phyloP scores from a whole-genome alignment of 2,113 vertebrate genomes.

The Burhinus bistriatus region DNA sequence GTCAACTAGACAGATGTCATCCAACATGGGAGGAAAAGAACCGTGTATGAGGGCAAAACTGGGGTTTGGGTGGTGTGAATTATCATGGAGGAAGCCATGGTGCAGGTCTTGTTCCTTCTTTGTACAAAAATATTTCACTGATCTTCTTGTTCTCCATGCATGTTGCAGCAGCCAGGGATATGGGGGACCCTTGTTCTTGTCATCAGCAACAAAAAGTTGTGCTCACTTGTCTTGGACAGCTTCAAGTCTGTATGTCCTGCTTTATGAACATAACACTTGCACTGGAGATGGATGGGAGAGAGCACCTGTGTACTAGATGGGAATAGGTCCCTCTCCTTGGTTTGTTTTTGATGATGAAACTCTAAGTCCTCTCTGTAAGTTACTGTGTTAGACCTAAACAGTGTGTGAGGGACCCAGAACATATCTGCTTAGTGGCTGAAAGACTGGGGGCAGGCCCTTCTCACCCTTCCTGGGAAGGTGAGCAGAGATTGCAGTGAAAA shows the following conservation, averaged over 20 bases:
- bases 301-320: not conserved
- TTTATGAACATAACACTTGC: not conserved
- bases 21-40: not conserved
- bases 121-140: not conserved
- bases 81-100: not conserved
- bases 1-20: not conserved
- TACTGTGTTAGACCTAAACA: not conserved
- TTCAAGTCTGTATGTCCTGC: not conserved
- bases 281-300: not conserved
- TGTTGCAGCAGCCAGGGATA: not conserved
- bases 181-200: too few species aligned
- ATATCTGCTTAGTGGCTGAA: not conserved
- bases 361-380: not conserved
- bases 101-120: not conserved
- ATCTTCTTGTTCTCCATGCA: not conserved
- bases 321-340: not conserved
- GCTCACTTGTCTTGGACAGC: not conserved
- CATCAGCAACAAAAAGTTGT: not conserved
- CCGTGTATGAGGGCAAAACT: not conserved
- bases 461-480: not conserved
- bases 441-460: not conserved
- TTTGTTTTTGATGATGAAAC: not conserved
- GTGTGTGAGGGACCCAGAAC: not conserved
- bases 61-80: not conserved
- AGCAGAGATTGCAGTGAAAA: not conserved